A percentile compares a stretch with the other conserved stretches of the same genome.
Evolutionary conservation across 2,888 invertebrate genomes (phyloP).

Genomic region (Ceratothoa steindachneri): DNA sequence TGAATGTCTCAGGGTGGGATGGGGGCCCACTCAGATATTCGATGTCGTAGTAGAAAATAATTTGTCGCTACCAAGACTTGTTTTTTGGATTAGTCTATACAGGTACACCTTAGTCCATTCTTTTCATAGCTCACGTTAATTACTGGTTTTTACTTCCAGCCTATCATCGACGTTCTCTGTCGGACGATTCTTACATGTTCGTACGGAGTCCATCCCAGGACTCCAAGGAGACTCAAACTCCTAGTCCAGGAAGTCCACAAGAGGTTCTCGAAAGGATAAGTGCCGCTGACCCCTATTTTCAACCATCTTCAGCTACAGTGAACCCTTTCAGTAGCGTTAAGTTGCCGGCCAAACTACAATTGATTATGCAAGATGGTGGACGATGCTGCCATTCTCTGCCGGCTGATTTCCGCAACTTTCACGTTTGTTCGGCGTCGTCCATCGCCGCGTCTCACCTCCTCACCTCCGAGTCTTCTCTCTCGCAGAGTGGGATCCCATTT

Average conservation of each 20-base stretch:
- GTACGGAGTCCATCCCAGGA: constrained; percentile 51
- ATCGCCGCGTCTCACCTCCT: not conserved
- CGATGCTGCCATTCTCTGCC: constrained; percentile 44
- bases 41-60: too few species aligned
- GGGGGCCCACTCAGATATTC: too few species aligned
- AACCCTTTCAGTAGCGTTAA: constrained; percentile 61
- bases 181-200: constrained; percentile 63
- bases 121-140: too few species aligned
- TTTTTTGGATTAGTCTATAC: too few species aligned
- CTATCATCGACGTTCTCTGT: constrained; percentile 68
- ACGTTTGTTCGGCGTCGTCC: not conserved
- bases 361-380: constrained; percentile 41
- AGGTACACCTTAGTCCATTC: too few species aligned
- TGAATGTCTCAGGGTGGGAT: too few species aligned
- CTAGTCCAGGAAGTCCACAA: constrained; percentile 31
- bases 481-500: not conserved
- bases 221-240: not conserved
- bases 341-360: constrained; percentile 40
- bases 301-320: constrained; percentile 51
- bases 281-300: constrained; percentile 49
- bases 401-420: not conserved
- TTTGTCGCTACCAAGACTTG: too few species aligned
- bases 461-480: not conserved
- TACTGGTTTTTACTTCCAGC: too few species aligned
- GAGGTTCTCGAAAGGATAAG: constrained; percentile 49